Conservation (phyloP, 2,888 invertebrate genomes). For the Elysia crispata region DNA sequence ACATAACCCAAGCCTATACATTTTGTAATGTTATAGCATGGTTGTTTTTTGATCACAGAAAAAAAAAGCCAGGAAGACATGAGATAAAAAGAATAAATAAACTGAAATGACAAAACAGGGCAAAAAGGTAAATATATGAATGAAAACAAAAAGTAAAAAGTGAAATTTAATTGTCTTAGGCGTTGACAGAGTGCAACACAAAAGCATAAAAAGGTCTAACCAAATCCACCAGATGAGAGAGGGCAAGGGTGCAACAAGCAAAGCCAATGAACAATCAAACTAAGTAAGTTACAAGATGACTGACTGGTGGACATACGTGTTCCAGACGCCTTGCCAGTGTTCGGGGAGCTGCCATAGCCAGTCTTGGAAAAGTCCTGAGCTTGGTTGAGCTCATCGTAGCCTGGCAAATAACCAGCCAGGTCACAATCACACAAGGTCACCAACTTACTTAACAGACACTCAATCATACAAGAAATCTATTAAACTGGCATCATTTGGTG, state of each 20-base stretch:
- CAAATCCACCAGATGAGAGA: background rate
- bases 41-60: too few relatives aligned
- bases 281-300: slow-evolving; percentile 50
- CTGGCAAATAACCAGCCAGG: slow-evolving; percentile 52
- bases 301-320: slow-evolving; percentile 56
- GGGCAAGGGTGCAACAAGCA: background rate
- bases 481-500: too few relatives aligned
- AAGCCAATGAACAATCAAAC: too few relatives aligned
- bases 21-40: too few relatives aligned
- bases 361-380: slow-evolving; percentile 80
- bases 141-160: background rate
- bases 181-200: background rate
- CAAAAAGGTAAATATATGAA: background rate
- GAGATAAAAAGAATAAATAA: too few relatives aligned
- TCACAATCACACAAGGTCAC: slow-evolving; percentile 14
- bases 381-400: slow-evolving; percentile 82
- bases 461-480: too few relatives aligned
- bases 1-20: too few relatives aligned
- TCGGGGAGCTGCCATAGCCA: slow-evolving; percentile 79
- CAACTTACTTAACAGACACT: too few relatives aligned
- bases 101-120: too few relatives aligned
- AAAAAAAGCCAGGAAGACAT: too few relatives aligned
- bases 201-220: background rate
- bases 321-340: slow-evolving; percentile 77
- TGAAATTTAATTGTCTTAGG: background rate